Evolutionary conservation across 2,888 invertebrate genomes (phyloP), one percentile per base, ranked within the genome.

Genomic region (Spatulosminthurus flaviceps): DNA sequence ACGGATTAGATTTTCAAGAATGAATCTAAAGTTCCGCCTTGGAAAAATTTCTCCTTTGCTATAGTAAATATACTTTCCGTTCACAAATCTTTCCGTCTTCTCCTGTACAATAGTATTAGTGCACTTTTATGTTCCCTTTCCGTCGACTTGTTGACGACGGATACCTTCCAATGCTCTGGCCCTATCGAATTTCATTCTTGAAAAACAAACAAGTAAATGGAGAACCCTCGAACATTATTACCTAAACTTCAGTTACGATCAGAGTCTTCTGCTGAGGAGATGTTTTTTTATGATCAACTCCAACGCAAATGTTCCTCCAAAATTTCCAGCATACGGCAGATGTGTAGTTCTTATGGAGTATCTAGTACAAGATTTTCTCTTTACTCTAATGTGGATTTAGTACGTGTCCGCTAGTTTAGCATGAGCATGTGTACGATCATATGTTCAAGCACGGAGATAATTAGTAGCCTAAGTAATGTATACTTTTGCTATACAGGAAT

Each of bases 181-280:
- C 61, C 22, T 74, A 26, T 74, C 74, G 5, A 29, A 29, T 74
- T 74, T 60, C 74, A 74, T 74, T 51, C 74, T 29, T 34, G 51
- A 51, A 74, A 61, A 34, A 61, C 29, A 61, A 61, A 74, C 73
- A 73, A 28, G 29, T 19, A 61, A 41, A 41, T 41, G 41, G 70
- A 41, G 28, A 71, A 19, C 24, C 29, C 29, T 69, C 29, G 13
- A 28, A 29, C 69, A 69, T 69, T 67, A 67, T 69, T 69, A 69
- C 26, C 69, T 29, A 67, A 24, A 24, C 26, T 26, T 26, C 26
- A 7, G 7, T 9, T 41, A 41, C 13, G 41, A 41, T 41, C 41
- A 13, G 41, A n/a, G n/a, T n/a, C n/a, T n/a, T n/a, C n/a, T 41
- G 9, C 41, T 61, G 11, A 22, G 11, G 22, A 61, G 7, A 22